A percentile compares a stretch with the other conserved stretches of the same genome.
Conservation (phyloP, 2,113 vertebrate genomes). For the Brachypteracias leptosomus region DNA sequence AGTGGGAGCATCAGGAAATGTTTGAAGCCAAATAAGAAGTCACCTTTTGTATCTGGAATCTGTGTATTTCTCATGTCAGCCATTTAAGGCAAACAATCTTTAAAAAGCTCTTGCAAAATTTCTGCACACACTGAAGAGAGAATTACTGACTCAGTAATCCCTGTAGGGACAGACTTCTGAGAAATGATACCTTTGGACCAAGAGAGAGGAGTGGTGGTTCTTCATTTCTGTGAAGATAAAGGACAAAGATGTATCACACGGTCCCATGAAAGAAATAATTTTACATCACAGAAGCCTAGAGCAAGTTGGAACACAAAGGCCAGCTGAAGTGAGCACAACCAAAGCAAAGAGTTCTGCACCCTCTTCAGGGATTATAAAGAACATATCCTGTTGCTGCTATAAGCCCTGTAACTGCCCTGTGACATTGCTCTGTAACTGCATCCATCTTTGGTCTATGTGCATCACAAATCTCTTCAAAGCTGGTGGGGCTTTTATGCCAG, state of each 20-base stretch:
- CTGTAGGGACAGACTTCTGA: neutral
- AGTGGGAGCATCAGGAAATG: neutral
- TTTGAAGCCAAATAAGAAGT: neutral
- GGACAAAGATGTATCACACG: neutral
- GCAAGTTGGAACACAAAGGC: neutral
- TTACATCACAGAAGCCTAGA: neutral
- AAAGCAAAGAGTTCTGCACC: neutral
- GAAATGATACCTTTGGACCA: neutral
- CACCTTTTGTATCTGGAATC: neutral
- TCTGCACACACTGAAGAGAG: neutral
- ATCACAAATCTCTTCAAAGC: neutral
- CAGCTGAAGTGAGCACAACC: neutral
- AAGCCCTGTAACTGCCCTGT: neutral
- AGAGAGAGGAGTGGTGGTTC: neutral
- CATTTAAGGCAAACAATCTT: neutral
- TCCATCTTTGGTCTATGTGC: neutral
- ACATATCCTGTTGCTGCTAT: neutral
- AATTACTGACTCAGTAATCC: neutral
- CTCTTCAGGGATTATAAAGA: neutral
- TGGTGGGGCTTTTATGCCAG: neutral
- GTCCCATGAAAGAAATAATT: neutral
- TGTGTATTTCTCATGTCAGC: neutral
- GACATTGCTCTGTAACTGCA: neutral
- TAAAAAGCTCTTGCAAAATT: neutral
- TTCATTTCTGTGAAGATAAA: neutral